Percentiles rank a stretch among this genome's conserved stretches.
Conservation (phyloP, 2,888 invertebrate species). For the Tinea pellionella region DNA sequence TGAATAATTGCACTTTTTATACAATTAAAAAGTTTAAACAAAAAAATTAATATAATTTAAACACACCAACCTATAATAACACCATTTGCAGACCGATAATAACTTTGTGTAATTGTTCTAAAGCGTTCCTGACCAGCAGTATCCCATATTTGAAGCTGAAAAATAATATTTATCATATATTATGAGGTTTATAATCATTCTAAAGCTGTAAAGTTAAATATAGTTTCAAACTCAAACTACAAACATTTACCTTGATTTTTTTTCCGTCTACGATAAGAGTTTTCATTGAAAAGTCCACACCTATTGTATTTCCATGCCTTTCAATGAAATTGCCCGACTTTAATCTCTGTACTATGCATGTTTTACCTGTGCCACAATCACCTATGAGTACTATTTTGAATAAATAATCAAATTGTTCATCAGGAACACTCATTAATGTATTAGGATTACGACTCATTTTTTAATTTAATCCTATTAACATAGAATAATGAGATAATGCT, state of each 20-base stretch:
- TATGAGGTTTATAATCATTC: slow-evolving; percentile 14
- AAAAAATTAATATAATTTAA: neutral
- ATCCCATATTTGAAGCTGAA: slow-evolving; percentile 94
- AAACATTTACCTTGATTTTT: slow-evolving; percentile 85
- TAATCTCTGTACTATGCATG: slow-evolving; percentile 94
- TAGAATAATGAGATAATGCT: neutral
- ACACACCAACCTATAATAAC: slow-evolving; percentile 82
- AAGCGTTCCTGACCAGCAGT: slow-evolving; percentile 97
- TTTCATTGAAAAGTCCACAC: slow-evolving; percentile 99
- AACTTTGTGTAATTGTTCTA: slow-evolving; percentile 96
- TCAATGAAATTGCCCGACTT: slow-evolving; percentile 96
- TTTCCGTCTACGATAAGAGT: slow-evolving; percentile 93
- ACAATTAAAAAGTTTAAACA: no score
- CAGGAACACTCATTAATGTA: slow-evolving; percentile 80
- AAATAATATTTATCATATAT: neutral
- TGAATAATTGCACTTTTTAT: neutral
- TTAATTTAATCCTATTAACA: neutral
- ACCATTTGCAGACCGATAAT: slow-evolving; percentile 96
- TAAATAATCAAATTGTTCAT: slow-evolving; percentile 91
- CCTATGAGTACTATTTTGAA: slow-evolving; percentile 96
- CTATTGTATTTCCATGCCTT: slow-evolving; percentile 95
- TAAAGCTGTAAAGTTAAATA: slow-evolving; percentile 3
- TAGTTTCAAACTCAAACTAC: no score
- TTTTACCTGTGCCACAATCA: slow-evolving; percentile 91
- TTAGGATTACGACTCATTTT: slow-evolving; percentile 80